These are phyloP conservation scores for Calephelis perditalis DNA, from an alignment of 2,888 invertebrate genomes.

Conservation along the genomic window DNA sequence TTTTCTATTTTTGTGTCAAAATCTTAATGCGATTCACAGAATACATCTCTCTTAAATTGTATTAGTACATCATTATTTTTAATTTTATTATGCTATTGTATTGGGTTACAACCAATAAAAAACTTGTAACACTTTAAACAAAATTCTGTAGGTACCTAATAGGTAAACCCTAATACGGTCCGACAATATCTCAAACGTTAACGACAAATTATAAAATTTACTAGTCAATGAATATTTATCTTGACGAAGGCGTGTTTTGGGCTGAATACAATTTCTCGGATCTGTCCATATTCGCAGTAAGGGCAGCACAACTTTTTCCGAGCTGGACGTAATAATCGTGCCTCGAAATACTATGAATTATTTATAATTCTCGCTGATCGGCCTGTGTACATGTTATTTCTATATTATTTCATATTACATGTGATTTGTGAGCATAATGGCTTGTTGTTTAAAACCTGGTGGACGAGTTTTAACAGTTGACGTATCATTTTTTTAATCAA, in stretches of 20 bases:
- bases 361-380: slow-evolving; percentile 11
- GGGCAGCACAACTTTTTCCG: slow-evolving; percentile 8
- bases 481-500: too few relatives aligned
- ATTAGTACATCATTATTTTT: too few relatives aligned
- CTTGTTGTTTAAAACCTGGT: too few relatives aligned
- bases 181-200: slow-evolving; percentile 6
- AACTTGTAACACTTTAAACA: too few relatives aligned
- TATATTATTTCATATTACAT: slow-evolving; percentile 1
- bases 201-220: slow-evolving; percentile 16
- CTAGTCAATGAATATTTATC: slow-evolving; percentile 17
- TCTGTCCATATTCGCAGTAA: slow-evolving; percentile 9
- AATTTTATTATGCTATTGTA: too few relatives aligned
- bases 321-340: slow-evolving; percentile 6
- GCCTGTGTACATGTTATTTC: slow-evolving; percentile 8
- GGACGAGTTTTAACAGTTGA: too few relatives aligned
- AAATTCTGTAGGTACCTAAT: not conserved
- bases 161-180: not conserved
- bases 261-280: slow-evolving; percentile 6
- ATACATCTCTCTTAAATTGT: too few relatives aligned
- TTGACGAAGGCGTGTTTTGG: slow-evolving; percentile 5
- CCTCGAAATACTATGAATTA: slow-evolving; percentile 8
- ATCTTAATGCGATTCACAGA: too few relatives aligned
- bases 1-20: too few relatives aligned
- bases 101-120: too few relatives aligned
- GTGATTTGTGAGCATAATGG: not conserved